Evolutionary conservation across 2,113 vertebrate species (phyloP).

Genomic region (Platycercus adscitus): DNA sequence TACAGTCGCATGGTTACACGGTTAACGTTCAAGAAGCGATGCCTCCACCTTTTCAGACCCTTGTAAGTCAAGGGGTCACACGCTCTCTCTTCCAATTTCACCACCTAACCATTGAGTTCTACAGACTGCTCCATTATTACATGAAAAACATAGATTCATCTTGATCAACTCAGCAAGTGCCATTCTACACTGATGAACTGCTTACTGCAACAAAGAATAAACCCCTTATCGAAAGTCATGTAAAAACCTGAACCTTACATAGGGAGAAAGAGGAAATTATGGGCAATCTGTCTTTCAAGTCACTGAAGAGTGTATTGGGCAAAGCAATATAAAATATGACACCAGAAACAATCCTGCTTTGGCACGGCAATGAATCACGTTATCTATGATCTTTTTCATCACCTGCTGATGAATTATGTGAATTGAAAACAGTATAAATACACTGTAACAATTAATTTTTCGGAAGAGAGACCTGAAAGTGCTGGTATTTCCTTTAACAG

Average conservation of each 20-base stretch:
- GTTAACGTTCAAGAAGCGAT: background rate
- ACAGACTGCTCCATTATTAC: background rate
- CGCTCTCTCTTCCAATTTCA: background rate
- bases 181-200: background rate
- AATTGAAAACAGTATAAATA: background rate
- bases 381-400: background rate
- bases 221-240: background rate
- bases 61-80: background rate
- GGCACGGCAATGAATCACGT: background rate
- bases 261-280: background rate
- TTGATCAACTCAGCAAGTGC: background rate
- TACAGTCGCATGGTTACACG: fast-evolving
- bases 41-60: background rate
- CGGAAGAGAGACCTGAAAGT: background rate
- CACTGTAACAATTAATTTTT: background rate
- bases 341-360: background rate
- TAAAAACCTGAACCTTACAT: background rate
- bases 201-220: background rate
- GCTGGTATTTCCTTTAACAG: background rate
- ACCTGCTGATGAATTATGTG: background rate
- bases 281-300: background rate
- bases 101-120: background rate
- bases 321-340: background rate
- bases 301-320: background rate
- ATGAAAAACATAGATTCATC: background rate